Evolutionary conservation across 2,888 invertebrate species (phyloP), one percentile per base, ranked within the genome.

Genomic region (Melanargia galathea): DNA sequence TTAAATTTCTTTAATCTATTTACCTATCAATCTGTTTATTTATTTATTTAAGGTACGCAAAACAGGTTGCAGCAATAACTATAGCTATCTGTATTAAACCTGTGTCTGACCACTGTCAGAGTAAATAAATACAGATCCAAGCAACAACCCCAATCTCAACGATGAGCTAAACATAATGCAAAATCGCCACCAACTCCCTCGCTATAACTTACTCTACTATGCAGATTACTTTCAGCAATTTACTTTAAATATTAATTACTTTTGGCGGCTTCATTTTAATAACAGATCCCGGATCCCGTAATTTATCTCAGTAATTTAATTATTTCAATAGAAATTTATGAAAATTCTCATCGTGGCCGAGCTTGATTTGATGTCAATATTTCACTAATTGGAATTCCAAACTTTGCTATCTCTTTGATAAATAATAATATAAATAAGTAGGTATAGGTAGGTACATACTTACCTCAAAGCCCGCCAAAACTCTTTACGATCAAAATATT

Each of bases 191-290:
- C 18, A 10, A 43, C 43, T 43, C 43, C 6, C 52, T 22, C 22
- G 4, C 13, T 20, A 22, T 22, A 20, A 5, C 10, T 56, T 45
- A 56, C 56, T 55, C 30, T 56, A 43, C 56, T 20, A 26, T 56
- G 45, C 45, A 56, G 56, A 56, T 56, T 56, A 56, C 56, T 56
- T 56, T 13, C 16, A 56, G 56, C 56, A 56, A 56, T 56, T 56
- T 30, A 26, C 56, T 56, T 45, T 56, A 30, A 56, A 56, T 56
- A 56, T 56, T 56, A 30, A 56, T 56, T 45, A 43, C 40, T 45
- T 56, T 56, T 45, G 18, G 45, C 18, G 18, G 26, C 43, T 26
- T 45, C 18, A 18, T 45, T 45, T 24, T 22, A 43, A 56, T 43
- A 56, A 43, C 26, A 43, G 11, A 18, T 4, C 8, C 52, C 6